Percentiles rank a stretch among this genome's conserved stretches.
Evolutionary conservation across 2,113 vertebrate genomes (phyloP).

Genomic region (Prochilodus magdalenae): DNA sequence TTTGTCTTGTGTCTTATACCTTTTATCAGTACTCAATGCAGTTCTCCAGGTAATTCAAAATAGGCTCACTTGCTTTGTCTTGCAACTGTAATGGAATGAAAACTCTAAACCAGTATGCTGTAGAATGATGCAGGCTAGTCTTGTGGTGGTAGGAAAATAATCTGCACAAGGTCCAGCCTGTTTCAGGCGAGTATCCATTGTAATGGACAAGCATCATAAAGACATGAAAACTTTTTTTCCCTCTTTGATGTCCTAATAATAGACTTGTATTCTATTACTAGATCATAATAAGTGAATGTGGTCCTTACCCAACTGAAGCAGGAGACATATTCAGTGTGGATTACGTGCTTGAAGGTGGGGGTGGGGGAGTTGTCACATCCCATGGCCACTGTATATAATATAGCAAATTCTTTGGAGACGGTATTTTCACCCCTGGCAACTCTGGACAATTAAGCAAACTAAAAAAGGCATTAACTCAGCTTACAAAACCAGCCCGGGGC

Average conservation of each 20-base stretch:
- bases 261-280: background rate
- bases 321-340: background rate
- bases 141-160: background rate
- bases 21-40: too few relatives aligned
- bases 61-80: too few relatives aligned
- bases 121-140: too few relatives aligned
- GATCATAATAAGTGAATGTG: background rate
- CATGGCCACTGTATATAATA: background rate
- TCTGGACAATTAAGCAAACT: slow-evolving; percentile 36
- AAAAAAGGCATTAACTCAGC: slow-evolving; percentile 39
- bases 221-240: background rate
- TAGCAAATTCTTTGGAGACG: background rate
- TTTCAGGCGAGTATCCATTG: background rate
- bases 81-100: background rate
- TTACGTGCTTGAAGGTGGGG: background rate
- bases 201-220: slow-evolving; percentile 12
- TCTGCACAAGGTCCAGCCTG: background rate
- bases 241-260: background rate
- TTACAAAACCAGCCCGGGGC: slow-evolving; percentile 9
- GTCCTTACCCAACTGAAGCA: background rate
- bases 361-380: too few relatives aligned
- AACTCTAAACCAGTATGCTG: background rate
- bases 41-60: too few relatives aligned
- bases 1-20: too few relatives aligned
- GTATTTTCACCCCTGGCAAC: slow-evolving; percentile 8